These are phyloP conservation scores for Neomorphus geoffroyi DNA, from an alignment of 2,797 vertebrate species.

Conservation along the genomic window DNA sequence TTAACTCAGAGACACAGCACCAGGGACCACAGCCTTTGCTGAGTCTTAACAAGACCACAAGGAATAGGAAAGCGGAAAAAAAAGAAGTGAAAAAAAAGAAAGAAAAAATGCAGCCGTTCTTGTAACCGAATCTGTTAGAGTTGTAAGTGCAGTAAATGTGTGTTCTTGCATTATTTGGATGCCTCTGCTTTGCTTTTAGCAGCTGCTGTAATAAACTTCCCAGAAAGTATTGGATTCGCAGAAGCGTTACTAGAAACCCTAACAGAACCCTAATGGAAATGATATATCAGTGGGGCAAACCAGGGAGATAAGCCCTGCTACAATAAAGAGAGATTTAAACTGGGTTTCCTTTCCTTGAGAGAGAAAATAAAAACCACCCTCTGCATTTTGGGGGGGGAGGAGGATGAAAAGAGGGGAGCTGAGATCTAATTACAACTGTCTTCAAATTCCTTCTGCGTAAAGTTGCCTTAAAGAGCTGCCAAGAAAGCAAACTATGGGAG, in stretches of 20 bases:
- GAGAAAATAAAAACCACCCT: conserved; percentile 36
- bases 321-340: background rate
- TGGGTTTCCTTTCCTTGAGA: background rate
- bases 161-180: background rate
- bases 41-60: background rate
- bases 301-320: conserved; percentile 21
- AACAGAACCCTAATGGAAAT: background rate
- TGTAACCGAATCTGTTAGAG: conserved; percentile 27
- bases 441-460: conserved; percentile 66
- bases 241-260: conserved; percentile 36
- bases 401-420: background rate
- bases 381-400: background rate
- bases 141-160: background rate
- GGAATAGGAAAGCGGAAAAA: background rate
- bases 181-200: conserved; percentile 6
- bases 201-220: conserved; percentile 58
- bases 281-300: background rate
- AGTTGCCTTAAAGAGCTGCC: conserved; percentile 75
- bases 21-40: background rate
- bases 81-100: background rate
- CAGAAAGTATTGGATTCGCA: background rate
- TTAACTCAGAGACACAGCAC: conserved; percentile 47
- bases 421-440: conserved; percentile 69
- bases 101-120: background rate
- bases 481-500: conserved; percentile 53